Evolutionary conservation across 1,140 invertebrate genomes (phyloP), one percentile per base, ranked within the genome.

Genomic region (Aporrectodea caliginosa): DNA sequence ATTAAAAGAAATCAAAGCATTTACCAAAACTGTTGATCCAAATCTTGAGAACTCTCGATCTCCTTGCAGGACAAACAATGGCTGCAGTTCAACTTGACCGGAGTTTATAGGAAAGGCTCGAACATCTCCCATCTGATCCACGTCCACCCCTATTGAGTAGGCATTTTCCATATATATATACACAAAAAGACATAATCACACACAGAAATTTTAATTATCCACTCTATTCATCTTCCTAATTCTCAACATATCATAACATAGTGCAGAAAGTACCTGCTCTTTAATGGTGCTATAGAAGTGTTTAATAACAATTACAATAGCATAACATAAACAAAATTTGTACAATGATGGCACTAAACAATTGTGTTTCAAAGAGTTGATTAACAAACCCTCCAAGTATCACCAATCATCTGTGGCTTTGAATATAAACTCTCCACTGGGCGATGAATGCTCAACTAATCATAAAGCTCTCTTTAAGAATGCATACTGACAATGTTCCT

Each of bases 41-140:
- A 85, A 86, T 32, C 82, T 35, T n/a, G 81, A 82, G 81, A 81
- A 84, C 29, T 81, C 79, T 71, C 84, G 82, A 72, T 86, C 83
- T 27, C 85, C 83, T n/a, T 81, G 75, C 70, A 85, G 83, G 31
- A 71, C 77, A 12, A 84, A 81, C 12, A 84, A 22, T 1, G 76
- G 78, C 1, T 77, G 22, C 35, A 43, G 76, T 16, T 72, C 33
- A 2, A 58, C 22, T 6, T 6, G 6, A 58, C 43, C 43, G 22
- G 6, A 22, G 22, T 6, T 58, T 6, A 58, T 58, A 22, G 43
- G 22, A 58, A 12, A 22, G 43, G 22, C 6, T 22, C 43, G 43
- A 6, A 58, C 43, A 6, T 12, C 43, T 12, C 43, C 43, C 43
- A 58, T 12, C 43, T 58, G 43, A 58, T 12, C 22, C 22, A 22